Evolutionary conservation across 2,888 invertebrate genomes (phyloP).

Genomic region (Sarcophaga caerulescens): DNA sequence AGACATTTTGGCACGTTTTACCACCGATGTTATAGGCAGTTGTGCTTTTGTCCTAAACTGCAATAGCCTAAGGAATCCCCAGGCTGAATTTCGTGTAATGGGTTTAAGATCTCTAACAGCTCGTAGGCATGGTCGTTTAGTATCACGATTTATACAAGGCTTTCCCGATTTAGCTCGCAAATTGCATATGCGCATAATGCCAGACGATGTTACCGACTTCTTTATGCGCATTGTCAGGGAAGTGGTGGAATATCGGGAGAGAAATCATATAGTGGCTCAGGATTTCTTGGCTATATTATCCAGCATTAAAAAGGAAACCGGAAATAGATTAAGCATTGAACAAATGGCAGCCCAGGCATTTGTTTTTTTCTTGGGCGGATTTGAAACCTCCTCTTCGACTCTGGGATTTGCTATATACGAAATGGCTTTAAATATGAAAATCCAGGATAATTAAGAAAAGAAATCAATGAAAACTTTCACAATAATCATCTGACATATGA

Average conservation of each 20-base stretch:
- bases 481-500: slow-evolving; percentile 81
- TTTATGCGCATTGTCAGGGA: slow-evolving; percentile 74
- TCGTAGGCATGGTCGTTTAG: slow-evolving; percentile 69
- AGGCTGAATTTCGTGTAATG: slow-evolving; percentile 76
- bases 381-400: slow-evolving; percentile 82
- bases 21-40: slow-evolving; percentile 74
- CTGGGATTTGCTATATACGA: slow-evolving; percentile 82
- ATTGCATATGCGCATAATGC: slow-evolving; percentile 64
- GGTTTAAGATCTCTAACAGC: slow-evolving; percentile 66
- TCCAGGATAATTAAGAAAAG: slow-evolving; percentile 81
- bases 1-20: slow-evolving; percentile 69
- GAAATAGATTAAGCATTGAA: slow-evolving; percentile 76
- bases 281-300: slow-evolving; percentile 83
- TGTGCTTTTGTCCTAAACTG: slow-evolving; percentile 82
- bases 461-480: slow-evolving; percentile 79
- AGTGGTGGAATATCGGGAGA: slow-evolving; percentile 58
- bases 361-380: slow-evolving; percentile 83
- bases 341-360: slow-evolving; percentile 82
- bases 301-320: slow-evolving; percentile 81
- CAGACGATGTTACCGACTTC: slow-evolving; percentile 76
- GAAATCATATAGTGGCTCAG: slow-evolving; percentile 80
- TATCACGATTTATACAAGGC: slow-evolving; percentile 55
- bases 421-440: slow-evolving; percentile 81
- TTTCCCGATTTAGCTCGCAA: slow-evolving; percentile 65
- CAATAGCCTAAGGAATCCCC: slow-evolving; percentile 80